Evolutionary conservation across 2,888 invertebrate species (phyloP), one percentile per base, ranked within the genome.

Genomic region (Trissoscelio sp.): DNA sequence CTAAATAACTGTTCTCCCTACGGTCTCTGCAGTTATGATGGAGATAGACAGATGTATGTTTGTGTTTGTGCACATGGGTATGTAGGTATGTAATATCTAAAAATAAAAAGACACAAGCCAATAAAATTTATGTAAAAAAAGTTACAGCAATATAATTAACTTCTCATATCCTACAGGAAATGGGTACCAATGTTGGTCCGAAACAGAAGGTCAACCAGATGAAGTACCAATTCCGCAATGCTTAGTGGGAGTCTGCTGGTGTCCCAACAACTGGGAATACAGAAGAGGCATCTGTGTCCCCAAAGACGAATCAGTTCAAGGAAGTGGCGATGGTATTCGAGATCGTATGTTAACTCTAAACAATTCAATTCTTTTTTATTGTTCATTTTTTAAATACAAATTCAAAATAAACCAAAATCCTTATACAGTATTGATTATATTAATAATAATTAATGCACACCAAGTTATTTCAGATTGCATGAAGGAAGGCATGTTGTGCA

Each of bases 1-100:
- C 90, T 91, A 1, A 92, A 93, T 81, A 93, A 94, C 86, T 95
- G 94, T 86, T 93, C 94, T 2, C 92, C 92, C 0, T 92, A 92
- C 73, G 94, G 92, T 0, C 87, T 91, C 46, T 94, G 94, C 84
- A 85, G 86, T 75, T 89, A 87, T 84, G 89, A 91, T 70, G 85
- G 82, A 9, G 91, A 85, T 85, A 91, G 79, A 80, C 92, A 87
- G 81, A 86, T 85, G 20, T 91, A 92, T 84, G 85, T 89, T 16
- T 94, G 94, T 85, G 88, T 91, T 46, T 94, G 94, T 86, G 88
- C 91, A 34, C 89, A 91, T 1, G 94, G 93, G 60, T 94, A 91
- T 86, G 92, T 91, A 46, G 94, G 94, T 85, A 93, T n/a, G 46
- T n/a, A n/a, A n/a, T n/a, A n/a, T n/a, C n/a, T n/a, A n/a, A n/a